phyloP scores from a whole-genome alignment of 92 coral and sea anemone species.

The Plumapathes pennacea region DNA sequence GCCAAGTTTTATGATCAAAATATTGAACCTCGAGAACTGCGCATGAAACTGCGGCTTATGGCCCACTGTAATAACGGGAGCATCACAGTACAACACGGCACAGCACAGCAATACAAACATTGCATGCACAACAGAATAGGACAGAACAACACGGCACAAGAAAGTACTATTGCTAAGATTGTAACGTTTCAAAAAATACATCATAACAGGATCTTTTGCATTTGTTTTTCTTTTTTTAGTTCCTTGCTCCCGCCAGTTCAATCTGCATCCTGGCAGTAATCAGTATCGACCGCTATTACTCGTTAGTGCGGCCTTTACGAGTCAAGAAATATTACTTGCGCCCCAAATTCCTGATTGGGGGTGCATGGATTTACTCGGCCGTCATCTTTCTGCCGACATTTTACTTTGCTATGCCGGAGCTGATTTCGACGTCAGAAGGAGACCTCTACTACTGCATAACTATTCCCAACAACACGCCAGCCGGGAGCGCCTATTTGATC shows the following conservation, averaged over 20 bases:
- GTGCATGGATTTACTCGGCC: constrained; percentile 64
- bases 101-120: too few relatives aligned
- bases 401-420: constrained; percentile 59
- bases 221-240: constrained; percentile 23
- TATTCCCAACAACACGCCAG: constrained; percentile 62
- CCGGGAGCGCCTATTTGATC: constrained; percentile 57
- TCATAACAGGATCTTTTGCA: neutral
- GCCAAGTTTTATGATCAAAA: too few relatives aligned
- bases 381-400: constrained; percentile 69
- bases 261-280: constrained; percentile 73
- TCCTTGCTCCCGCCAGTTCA: constrained; percentile 87
- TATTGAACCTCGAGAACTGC: too few relatives aligned
- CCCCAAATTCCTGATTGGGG: constrained; percentile 41
- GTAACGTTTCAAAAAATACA: neutral
- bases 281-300: constrained; percentile 81
- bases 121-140: too few relatives aligned
- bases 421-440: constrained; percentile 37
- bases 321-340: constrained; percentile 48
- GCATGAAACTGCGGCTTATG: too few relatives aligned
- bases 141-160: neutral
- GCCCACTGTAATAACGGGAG: too few relatives aligned
- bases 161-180: neutral
- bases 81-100: too few relatives aligned
- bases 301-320: constrained; percentile 75
- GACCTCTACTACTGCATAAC: constrained; percentile 61